Evolutionary conservation across 2,113 vertebrate genomes (phyloP), one percentile per base, ranked within the genome.

Genomic region (Corythaeola cristata): DNA sequence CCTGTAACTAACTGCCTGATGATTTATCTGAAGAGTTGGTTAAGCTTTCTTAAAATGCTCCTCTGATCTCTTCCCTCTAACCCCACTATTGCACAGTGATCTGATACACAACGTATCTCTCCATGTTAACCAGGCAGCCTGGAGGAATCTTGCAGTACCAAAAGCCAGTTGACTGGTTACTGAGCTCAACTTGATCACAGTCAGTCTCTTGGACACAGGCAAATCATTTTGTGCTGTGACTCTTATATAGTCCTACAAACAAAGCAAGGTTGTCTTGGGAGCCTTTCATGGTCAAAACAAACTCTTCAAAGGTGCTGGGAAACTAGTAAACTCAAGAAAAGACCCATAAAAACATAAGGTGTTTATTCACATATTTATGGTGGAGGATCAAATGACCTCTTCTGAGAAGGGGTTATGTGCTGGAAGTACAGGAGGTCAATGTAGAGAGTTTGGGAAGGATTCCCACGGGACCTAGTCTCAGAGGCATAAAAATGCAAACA

Each of bases 401-500:
- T 77, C 52, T 77, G 84, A 96, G 83, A 72, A 63, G 73, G 47
- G 67, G 81, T 88, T 96, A 77, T 41, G 21, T 59, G 55, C 74
- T 96, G 67, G 71, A 94, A 85, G 80, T 95, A 47, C 59, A 76
- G 39, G 47, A 96, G 91, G 94, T 97, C 97, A 91, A 52, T 2
- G 15, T 1, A 68, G 58, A 7, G 18, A 83, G 69, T 44, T 92
- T 91, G 89, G 91, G 71, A 96, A 96, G 87, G 66, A 95, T 97
- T 97, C 97, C 96, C 97, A 96, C 81, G 89, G 92, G 97, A 96
- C 67, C 59, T 91, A 85, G 87, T 96, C 94, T 96, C 84, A 97
- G 77, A 94, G 94, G 84, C 89, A 95, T 96, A 85, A 96, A 97
- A 96, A 97, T 97, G 97, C 97, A 97, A 96, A 96, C 80, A 95